Base-by-base conservation (phyloP, 1,140 invertebrate genomes). In the Eupristina koningsbergeri region DNA sequence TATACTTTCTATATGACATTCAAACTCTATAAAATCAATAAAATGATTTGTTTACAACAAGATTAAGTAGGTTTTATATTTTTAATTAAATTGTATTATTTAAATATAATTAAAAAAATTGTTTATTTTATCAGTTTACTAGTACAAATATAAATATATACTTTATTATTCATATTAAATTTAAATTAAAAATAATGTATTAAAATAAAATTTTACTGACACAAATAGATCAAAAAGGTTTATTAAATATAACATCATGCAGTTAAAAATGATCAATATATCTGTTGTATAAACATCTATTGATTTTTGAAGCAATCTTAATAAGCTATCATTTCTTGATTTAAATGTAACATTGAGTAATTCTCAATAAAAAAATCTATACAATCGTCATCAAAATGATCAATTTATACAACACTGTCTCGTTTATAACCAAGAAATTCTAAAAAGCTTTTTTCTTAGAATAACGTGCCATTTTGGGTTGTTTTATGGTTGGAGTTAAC, bases 401-500 rank as follows among this genome's bases (percentile, higher is more conserved):
- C 69, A 36, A 41, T 69, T 36, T 71, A 41, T n/a, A 41, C 67
- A 71, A 71, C 67, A 71, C 36, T 31, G 36, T 36, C 67, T 71
- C 39, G 41, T 41, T 71, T 71, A 41, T 41, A 71, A 71, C 6
- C 17, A 31, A 71, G 7, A 13, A 8, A 36, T 17, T 19, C 67
- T 63, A 26, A 36, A 22, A 6, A 75, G 15, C 15, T n/a, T 31
- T 19, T 15, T 29, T 45, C 19, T 71, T 71, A 83, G 29, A 77
- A 83, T 15, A 83, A 8, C 5, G 50, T 76, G n/a, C 82, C 85
- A 77, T 89, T 90, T 17, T 88, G 87, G 3, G 86, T 74, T 36
- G 87, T 50, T 85, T 89, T 90, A 84, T 87, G 87, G 86, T 86
- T 88, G 71, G 58, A 77, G 75, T 80, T 85, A 67, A 74, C 85